phyloP scores from a whole-genome alignment of 2,888 invertebrate species.

The Rhingia campestris region DNA sequence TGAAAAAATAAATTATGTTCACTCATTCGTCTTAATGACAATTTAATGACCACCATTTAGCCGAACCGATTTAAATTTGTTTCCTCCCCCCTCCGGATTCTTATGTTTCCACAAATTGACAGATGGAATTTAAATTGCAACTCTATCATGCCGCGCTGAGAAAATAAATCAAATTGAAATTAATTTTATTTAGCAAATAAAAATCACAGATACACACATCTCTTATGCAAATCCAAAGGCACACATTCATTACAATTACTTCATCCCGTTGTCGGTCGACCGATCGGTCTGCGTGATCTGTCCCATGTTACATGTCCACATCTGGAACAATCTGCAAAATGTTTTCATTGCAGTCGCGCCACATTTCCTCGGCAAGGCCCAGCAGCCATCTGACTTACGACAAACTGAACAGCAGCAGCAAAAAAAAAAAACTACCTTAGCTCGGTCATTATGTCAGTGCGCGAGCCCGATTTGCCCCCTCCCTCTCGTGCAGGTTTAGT shows the following conservation, averaged over 20 bases:
- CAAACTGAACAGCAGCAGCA: background rate
- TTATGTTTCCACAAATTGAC: constrained; percentile 14
- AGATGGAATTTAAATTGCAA: constrained; percentile 57
- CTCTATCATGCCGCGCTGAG: background rate
- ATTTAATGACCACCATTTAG: constrained; percentile 61
- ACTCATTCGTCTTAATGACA: constrained; percentile 57
- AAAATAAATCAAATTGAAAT: constrained; percentile 54
- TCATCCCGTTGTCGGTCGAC: constrained; percentile 62
- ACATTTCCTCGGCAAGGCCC: constrained; percentile 62
- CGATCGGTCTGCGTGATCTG: constrained; percentile 1
- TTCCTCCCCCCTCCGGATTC: background rate
- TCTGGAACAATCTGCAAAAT: constrained; percentile 65
- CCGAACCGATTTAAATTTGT: constrained; percentile 1
- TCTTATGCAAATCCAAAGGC: constrained; percentile 70
- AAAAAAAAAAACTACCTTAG: constrained; percentile 43
- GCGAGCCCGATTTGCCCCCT: constrained; percentile 23
- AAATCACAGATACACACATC: constrained; percentile 59
- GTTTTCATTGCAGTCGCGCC: constrained; percentile 65
- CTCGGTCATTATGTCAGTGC: constrained; percentile 69
- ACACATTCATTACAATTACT: constrained; percentile 72
- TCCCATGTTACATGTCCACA: constrained; percentile 44
- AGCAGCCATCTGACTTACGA: constrained; percentile 54
- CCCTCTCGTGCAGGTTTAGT: constrained; percentile 28
- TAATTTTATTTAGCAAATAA: constrained; percentile 63
- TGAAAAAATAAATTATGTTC: constrained; percentile 32